Percentiles rank a stretch among this genome's conserved stretches.
Conservation (phyloP, 2,888 invertebrate genomes). For the Acronicta leporina region DNA sequence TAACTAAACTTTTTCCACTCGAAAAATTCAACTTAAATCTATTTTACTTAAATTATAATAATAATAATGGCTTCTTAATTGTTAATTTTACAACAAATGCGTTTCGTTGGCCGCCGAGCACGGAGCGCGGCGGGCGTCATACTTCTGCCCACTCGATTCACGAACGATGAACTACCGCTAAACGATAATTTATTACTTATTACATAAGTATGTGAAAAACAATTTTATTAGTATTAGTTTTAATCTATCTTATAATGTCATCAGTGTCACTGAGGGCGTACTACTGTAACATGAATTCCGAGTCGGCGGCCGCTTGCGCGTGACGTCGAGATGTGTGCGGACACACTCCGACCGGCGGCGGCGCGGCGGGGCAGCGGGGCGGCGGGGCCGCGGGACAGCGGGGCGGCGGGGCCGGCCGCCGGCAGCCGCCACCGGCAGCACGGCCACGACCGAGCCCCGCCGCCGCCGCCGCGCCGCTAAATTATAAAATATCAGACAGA, state of each 20-base stretch:
- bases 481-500: slow-evolving; percentile 50
- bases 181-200: slow-evolving; percentile 84
- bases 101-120: slow-evolving; percentile 86
- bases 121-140: slow-evolving; percentile 76
- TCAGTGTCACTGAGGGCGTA: slow-evolving; percentile 72
- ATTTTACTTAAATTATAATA: slow-evolving; percentile 87
- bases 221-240: slow-evolving; percentile 78
- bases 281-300: slow-evolving; percentile 66
- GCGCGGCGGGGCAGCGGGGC: slow-evolving; percentile 31
- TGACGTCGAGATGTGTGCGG: slow-evolving; percentile 27
- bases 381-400: slow-evolving; percentile 36
- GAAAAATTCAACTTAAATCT: slow-evolving; percentile 88
- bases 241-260: slow-evolving; percentile 77
- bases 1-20: slow-evolving; percentile 86
- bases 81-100: slow-evolving; percentile 88
- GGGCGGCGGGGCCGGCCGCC: slow-evolving; percentile 33
- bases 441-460: slow-evolving; percentile 15
- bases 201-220: slow-evolving; percentile 86
- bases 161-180: slow-evolving; percentile 82
- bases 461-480: slow-evolving; percentile 39
- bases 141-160: slow-evolving; percentile 70
- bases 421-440: slow-evolving; percentile 27
- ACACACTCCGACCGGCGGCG: slow-evolving; percentile 33
- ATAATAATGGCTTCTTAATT: slow-evolving; percentile 87
- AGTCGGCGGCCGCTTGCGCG: slow-evolving; percentile 66